Evolutionary conservation across 2,888 invertebrate genomes (phyloP), one percentile per base, ranked within the genome.

Genomic region (Catocala fraxini): DNA sequence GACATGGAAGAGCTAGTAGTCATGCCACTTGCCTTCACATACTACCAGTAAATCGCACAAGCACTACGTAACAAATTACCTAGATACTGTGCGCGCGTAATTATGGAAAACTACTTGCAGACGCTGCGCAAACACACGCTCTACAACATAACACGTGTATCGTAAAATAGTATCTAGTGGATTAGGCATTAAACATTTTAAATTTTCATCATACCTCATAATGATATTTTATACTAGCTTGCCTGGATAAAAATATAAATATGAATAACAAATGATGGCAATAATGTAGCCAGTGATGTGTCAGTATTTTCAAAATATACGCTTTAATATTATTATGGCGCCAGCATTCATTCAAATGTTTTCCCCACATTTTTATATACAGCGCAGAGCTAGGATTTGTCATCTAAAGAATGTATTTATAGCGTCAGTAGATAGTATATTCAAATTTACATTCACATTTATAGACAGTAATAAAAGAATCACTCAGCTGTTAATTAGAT

Each of bases 31-130:
- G 67, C 69, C 65, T 65, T 69, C 65, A 59, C 61, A 69, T 62
- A 62, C 59, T 65, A 34, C 45, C 52, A 75, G 61, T 57, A 65
- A 75, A 76, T 62, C 63, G 56, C 65, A 64, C 58, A 41, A 65
- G 55, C 56, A 48, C 60, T 72, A 70, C 77, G 71, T 68, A 72
- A 73, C 72, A 57, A 66, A 77, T 66, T 73, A 61, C 61, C 62
- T 63, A 71, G 64, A 69, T 41, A 55, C 63, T 53, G 65, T 51
- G 13, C 65, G 61, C 59, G 62, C 65, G 57, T 70, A 64, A 71
- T 75, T 66, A 67, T 71, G 80, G 78, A 78, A 79, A 78, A 78
- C 63, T 77, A 79, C 80, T 66, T 57, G 58, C 53, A 67, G 60
- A 57, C 65, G 33, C 42, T 56, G 64, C 53, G 65, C 72, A 64